These are phyloP conservation scores for Orycteropus afer DNA, from an alignment of 2,113 vertebrate genomes.

Conservation along the genomic window DNA sequence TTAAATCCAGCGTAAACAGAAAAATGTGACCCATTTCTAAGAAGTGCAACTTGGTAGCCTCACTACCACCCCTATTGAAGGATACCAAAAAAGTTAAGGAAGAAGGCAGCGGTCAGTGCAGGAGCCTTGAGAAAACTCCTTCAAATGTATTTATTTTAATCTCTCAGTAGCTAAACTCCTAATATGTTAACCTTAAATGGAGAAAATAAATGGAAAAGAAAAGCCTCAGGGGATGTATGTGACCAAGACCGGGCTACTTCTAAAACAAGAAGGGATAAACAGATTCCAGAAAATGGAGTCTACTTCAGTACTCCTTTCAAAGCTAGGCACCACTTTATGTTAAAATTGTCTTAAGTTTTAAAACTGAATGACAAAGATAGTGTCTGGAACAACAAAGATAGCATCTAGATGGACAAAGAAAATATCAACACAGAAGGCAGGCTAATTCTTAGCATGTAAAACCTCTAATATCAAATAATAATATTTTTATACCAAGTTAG, in stretches of 20 bases:
- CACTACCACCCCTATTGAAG: neutral
- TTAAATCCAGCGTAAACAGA: neutral
- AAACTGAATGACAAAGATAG: neutral
- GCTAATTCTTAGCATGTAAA: neutral
- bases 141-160: constrained; percentile 73
- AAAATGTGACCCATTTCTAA: neutral
- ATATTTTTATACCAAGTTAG: neutral
- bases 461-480: neutral
- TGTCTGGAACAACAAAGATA: neutral
- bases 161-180: constrained; percentile 62
- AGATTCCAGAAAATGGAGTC: constrained; percentile 35
- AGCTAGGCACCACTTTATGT: neutral
- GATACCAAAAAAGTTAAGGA: neutral
- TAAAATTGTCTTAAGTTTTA: neutral
- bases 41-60: neutral
- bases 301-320: neutral
- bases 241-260: constrained; percentile 50
- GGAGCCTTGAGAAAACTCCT: constrained; percentile 66
- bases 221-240: constrained; percentile 73
- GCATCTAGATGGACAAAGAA: neutral
- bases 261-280: constrained; percentile 77
- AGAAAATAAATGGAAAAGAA: constrained; percentile 68
- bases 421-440: neutral
- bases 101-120: neutral
- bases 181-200: constrained; percentile 78